Percentiles rank a stretch among this genome's conserved stretches.
These are phyloP conservation scores for Rutilus rutilus DNA, from an alignment of 2,113 vertebrate species.

Conservation along the genomic window DNA sequence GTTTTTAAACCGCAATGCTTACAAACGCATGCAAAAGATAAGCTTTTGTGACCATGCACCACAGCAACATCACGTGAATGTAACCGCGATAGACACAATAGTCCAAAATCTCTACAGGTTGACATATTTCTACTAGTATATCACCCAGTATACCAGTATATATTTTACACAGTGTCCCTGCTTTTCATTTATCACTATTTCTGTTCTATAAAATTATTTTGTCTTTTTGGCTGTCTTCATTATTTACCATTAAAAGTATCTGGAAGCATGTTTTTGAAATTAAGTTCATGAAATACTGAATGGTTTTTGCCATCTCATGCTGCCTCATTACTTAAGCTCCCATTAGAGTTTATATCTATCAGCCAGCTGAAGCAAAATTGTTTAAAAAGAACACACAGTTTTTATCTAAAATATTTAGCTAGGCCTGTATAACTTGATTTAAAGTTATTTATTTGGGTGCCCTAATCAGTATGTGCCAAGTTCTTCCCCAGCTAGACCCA, in stretches of 20 bases:
- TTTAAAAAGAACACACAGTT: background rate
- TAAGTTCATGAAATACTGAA: too few species aligned
- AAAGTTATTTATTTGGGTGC: constrained; percentile 62
- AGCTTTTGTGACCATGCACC: too few species aligned
- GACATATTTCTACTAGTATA: too few species aligned
- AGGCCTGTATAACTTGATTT: constrained; percentile 57
- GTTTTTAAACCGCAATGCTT: too few species aligned
- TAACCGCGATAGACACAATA: too few species aligned
- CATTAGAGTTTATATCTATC: background rate
- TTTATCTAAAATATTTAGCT: constrained; percentile 11
- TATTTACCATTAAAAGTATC: background rate
- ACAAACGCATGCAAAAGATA: too few species aligned
- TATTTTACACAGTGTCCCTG: background rate
- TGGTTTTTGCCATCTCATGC: background rate
- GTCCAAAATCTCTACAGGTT: too few species aligned
- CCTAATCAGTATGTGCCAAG: constrained; percentile 61
- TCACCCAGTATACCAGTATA: too few species aligned
- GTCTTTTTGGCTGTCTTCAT: background rate
- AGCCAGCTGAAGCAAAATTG: background rate
- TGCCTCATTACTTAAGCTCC: background rate
- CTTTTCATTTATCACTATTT: background rate
- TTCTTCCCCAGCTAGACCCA: constrained; percentile 47
- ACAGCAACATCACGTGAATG: too few species aligned
- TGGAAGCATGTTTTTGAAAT: background rate
- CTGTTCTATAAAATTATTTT: background rate